These are phyloP conservation scores for Drosophila micromelanica DNA, from an alignment of 1,140 invertebrate species.

Conservation along the genomic window DNA sequence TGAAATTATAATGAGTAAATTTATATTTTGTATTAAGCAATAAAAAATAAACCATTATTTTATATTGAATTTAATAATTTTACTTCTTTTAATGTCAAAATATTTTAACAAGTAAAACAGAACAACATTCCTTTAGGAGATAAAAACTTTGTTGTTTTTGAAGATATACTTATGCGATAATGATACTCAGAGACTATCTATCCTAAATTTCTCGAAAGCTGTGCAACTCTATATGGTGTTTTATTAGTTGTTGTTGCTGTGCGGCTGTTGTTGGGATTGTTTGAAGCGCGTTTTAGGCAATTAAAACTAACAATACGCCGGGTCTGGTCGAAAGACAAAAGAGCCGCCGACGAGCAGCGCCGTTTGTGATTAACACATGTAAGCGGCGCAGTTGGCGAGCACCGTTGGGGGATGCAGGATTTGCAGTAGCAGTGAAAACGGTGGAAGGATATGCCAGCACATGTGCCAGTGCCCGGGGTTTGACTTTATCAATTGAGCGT, in stretches of 20 bases:
- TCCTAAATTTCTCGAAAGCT: background rate
- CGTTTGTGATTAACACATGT: slow-evolving; percentile 84
- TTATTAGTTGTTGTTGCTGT: slow-evolving; percentile 12
- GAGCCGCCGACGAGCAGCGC: slow-evolving; percentile 46
- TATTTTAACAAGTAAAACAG: too few species aligned
- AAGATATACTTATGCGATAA: too few species aligned
- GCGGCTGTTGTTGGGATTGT: slow-evolving; percentile 49
- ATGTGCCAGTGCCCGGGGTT: slow-evolving; percentile 61
- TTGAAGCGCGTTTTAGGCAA: slow-evolving; percentile 72
- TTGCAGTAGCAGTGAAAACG: slow-evolving; percentile 10
- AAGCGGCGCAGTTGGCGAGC: slow-evolving; percentile 66
- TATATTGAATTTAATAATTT: too few species aligned
- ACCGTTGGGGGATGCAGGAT: slow-evolving; percentile 39
- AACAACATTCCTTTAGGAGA: too few species aligned
- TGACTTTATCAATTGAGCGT: slow-evolving; percentile 83
- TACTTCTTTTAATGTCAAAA: too few species aligned
- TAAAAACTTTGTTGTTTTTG: too few species aligned
- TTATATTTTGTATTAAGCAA: too few species aligned
- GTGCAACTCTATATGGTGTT: background rate
- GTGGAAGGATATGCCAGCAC: slow-evolving; percentile 53
- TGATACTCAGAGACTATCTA: too few species aligned
- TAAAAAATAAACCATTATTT: too few species aligned
- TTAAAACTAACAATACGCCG: slow-evolving; percentile 75
- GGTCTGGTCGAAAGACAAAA: slow-evolving; percentile 48
- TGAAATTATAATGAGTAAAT: too few species aligned